Evolutionary conservation across 2,888 invertebrate genomes (phyloP), one percentile per base, ranked within the genome.

Genomic region (Calameuta idolon): DNA sequence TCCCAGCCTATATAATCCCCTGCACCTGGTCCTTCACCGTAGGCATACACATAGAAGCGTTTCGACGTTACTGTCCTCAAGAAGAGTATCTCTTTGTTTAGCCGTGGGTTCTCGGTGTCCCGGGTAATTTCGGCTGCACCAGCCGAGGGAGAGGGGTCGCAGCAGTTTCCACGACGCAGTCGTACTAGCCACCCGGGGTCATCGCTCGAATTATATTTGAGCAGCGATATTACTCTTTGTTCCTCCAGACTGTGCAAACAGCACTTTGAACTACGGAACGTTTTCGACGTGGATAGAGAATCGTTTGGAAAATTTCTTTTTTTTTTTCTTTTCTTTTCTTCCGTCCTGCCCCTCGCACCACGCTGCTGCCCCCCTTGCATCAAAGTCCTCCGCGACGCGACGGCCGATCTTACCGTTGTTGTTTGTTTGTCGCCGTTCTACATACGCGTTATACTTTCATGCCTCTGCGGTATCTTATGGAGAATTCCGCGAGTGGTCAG

Each of bases 141-240:
- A 33, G 69, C 11, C 31, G 5, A 40, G 15, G 40, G 15, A 40
- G 40, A 40, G 15, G 40, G 15, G 40, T 15, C 15, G 15, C 40
- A 30, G 69, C 69, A 69, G 30, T 69, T 33, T 69, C n/a, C 69
- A 33, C 69, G 69, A 30, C 55, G 71, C 76, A 75, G 69, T 69
- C 74, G 33, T 69, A 23, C 23, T 35, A 76, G 76, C 34, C 55
- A 34, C 68, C 75, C 79, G 78, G 79, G 82, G 81, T 83, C 83
- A 82, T 83, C 80, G 83, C 79, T 80, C 83, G 83, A 82, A 80
- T 83, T 83, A 82, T 82, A 83, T 82, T 82, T 80, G 76, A 79
- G 80, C 68, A 82, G 69, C 78, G 83, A 81, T 82, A 81, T 34
- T 76, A 79, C 75, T 81, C 83, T 82, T 79, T 83, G 81, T 84